A percentile compares a stretch with the other conserved stretches of the same genome.
phyloP scores from a whole-genome alignment of 2,113 vertebrate genomes.

The Corythornis cristatus region DNA sequence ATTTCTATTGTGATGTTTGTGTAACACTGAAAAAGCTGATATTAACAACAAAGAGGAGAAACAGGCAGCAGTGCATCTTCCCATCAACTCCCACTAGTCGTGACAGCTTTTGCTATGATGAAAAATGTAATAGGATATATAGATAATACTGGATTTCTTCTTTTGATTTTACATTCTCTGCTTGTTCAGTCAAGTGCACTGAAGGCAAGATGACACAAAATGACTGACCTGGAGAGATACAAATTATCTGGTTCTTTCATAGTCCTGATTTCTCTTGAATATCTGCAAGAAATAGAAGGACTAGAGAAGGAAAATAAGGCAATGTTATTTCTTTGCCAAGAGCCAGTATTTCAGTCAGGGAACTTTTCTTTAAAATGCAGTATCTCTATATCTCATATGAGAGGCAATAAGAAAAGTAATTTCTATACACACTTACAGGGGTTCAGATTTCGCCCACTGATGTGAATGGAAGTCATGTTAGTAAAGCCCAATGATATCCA shows the following conservation, averaged over 20 bases:
- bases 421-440: neutral
- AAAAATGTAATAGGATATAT: slow-evolving; percentile 14
- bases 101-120: neutral
- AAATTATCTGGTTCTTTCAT: neutral
- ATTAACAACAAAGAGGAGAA: neutral
- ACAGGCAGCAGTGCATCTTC: neutral
- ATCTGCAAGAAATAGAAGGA: neutral
- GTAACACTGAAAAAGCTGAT: neutral
- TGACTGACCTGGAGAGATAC: neutral
- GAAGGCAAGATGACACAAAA: neutral
- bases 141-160: neutral
- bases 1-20: neutral
- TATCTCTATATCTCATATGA: neutral
- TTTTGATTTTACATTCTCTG: slow-evolving; percentile 26
- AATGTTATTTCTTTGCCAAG: neutral
- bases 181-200: neutral
- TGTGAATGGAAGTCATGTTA: neutral
- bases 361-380: neutral
- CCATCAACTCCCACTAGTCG: neutral
- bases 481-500: neutral
- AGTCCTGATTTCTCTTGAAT: neutral
- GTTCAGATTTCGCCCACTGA: neutral
- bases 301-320: neutral
- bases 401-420: neutral
- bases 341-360: neutral